These are phyloP conservation scores for Odobenus rosmarus DNA, from an alignment of 2,113 vertebrate genomes.

Conservation along the genomic window DNA sequence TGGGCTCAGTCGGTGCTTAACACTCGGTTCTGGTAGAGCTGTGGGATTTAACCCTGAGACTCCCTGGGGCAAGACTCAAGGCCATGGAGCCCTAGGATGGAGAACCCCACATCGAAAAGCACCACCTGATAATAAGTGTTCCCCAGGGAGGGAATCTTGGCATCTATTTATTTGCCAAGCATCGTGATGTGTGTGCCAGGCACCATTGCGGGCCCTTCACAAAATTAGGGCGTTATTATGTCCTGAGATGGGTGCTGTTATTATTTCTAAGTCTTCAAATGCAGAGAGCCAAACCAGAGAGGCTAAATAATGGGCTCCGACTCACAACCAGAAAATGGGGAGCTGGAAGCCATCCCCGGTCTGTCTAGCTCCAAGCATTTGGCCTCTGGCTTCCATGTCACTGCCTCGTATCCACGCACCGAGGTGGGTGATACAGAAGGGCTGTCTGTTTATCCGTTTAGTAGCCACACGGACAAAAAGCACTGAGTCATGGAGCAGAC, in stretches of 20 bases:
- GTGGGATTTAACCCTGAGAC: background rate
- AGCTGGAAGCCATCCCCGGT: background rate
- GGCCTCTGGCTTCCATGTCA: rapidly evolving
- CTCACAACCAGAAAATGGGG: background rate
- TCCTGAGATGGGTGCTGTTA: rapidly evolving
- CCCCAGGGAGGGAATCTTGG: background rate
- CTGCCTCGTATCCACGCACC: rapidly evolving
- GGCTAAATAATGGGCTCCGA: rapidly evolving
- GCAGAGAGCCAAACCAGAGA: background rate
- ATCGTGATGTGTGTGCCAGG: background rate
- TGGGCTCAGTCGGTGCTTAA: background rate
- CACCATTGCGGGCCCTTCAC: no score
- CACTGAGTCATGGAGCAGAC: background rate
- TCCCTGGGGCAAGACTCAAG: background rate
- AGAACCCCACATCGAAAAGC: background rate
- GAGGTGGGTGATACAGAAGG: background rate
- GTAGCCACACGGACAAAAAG: background rate
- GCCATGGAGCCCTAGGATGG: rapidly evolving
- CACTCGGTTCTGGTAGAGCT: background rate
- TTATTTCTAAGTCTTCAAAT: background rate
- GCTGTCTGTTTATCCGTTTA: no score
- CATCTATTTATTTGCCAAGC: background rate
- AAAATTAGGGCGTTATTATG: background rate
- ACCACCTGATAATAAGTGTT: background rate
- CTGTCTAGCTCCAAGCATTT: background rate